A percentile compares a stretch with the other conserved stretches of the same genome.
These are phyloP conservation scores for Ennomos fuscantarius DNA, from an alignment of 2,888 invertebrate genomes.

Conservation along the genomic window DNA sequence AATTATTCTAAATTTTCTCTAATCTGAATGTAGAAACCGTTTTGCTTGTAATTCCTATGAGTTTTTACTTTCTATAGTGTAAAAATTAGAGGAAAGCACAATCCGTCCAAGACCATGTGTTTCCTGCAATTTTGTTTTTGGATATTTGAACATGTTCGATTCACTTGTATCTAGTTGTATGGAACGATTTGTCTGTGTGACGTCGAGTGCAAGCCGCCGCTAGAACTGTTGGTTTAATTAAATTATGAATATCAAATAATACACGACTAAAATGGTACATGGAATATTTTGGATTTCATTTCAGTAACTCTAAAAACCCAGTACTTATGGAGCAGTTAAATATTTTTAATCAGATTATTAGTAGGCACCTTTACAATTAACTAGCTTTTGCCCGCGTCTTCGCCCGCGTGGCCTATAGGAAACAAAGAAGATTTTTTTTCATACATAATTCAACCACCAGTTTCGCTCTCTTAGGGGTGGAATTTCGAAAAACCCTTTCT, in stretches of 20 bases:
- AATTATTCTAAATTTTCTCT: not conserved
- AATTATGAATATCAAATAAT: conserved; percentile 66
- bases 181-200: conserved; percentile 3
- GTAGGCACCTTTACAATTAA: too few relatives aligned
- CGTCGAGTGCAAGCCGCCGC: conserved; percentile 59
- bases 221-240: conserved; percentile 48
- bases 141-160: conserved; percentile 1
- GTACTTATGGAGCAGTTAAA: too few relatives aligned
- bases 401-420: too few relatives aligned
- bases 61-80: conserved; percentile 3
- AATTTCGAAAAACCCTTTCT: too few relatives aligned
- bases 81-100: conserved; percentile 54
- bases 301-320: too few relatives aligned
- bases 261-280: conserved; percentile 73
- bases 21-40: too few relatives aligned
- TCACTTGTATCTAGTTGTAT: not conserved
- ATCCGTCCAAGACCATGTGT: conserved; percentile 71
- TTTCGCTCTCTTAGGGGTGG: too few relatives aligned
- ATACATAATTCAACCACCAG: too few relatives aligned
- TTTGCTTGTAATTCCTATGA: not conserved
- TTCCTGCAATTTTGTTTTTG: conserved; percentile 43
- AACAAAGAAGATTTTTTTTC: too few relatives aligned
- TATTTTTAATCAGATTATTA: too few relatives aligned
- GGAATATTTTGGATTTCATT: conserved; percentile 56
- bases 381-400: too few relatives aligned